Percentiles rank a stretch among this genome's conserved stretches.
Conservation (phyloP, 2,113 vertebrate species). For the Chloropsis cyanopogon region DNA sequence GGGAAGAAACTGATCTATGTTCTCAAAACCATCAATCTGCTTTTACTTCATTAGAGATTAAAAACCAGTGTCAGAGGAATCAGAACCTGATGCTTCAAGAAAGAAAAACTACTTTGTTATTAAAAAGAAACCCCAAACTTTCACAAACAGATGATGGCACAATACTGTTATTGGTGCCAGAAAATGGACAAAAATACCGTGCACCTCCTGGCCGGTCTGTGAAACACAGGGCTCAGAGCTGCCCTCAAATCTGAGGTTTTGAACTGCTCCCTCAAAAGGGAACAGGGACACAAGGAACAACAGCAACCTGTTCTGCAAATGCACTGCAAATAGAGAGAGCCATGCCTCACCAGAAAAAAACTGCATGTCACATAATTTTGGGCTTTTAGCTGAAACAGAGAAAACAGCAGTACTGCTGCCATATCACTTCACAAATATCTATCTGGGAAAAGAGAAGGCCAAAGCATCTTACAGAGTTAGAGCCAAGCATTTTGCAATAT, state of each 20-base stretch:
- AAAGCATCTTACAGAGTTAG: background rate
- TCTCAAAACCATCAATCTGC: background rate
- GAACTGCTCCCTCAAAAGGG: background rate
- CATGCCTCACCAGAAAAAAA: background rate
- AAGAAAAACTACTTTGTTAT: background rate
- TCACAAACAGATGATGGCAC: background rate
- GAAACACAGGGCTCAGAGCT: background rate
- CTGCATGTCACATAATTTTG: background rate
- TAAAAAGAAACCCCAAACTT: background rate
- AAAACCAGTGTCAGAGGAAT: background rate
- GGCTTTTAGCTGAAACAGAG: background rate
- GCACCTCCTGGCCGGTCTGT: background rate
- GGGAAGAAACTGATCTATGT: background rate
- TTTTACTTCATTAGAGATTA: background rate
- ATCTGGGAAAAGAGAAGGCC: background rate
- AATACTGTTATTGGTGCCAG: fast-evolving
- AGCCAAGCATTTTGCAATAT: background rate
- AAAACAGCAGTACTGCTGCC: background rate
- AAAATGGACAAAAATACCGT: background rate
- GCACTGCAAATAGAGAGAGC: background rate
- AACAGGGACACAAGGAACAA: background rate
- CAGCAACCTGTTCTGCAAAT: background rate
- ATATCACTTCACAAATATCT: background rate
- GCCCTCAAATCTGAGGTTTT: background rate
- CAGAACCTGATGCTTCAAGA: background rate